A percentile compares a stretch with the other conserved stretches of the same genome.
phyloP scores from a whole-genome alignment of 2,113 vertebrate species.

The Pogona vitticeps region DNA sequence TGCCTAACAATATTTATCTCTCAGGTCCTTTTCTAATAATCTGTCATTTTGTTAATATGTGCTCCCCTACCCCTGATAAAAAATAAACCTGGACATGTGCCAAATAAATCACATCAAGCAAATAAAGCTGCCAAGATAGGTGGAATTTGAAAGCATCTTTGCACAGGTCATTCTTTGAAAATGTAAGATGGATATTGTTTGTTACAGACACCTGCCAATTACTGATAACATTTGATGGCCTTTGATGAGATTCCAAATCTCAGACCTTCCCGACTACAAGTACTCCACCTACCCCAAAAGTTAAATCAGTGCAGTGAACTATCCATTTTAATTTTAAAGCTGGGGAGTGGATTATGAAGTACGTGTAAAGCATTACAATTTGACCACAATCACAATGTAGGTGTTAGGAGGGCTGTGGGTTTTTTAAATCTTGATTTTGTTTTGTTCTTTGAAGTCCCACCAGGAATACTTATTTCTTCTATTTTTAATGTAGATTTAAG shows the following conservation, averaged over 20 bases:
- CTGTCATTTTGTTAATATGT: constrained; percentile 55
- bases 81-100: constrained; percentile 48
- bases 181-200: constrained; percentile 63
- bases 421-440: constrained; percentile 63
- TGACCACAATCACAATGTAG: constrained; percentile 63
- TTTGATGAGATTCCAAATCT: constrained; percentile 60
- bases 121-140: constrained; percentile 66
- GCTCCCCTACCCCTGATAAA: constrained; percentile 15
- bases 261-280: neutral
- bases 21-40: constrained; percentile 61
- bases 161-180: constrained; percentile 62
- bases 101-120: constrained; percentile 65
- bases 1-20: constrained; percentile 64
- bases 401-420: constrained; percentile 43
- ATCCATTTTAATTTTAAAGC: constrained; percentile 10
- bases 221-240: constrained; percentile 60
- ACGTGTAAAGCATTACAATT: constrained; percentile 63
- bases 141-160: constrained; percentile 68
- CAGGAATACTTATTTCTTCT: constrained; percentile 69
- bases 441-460: constrained; percentile 49
- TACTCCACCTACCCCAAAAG: constrained; percentile 38
- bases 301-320: constrained; percentile 56
- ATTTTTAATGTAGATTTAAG: constrained; percentile 78
- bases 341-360: constrained; percentile 65
- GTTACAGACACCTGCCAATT: constrained; percentile 65